A percentile compares a stretch with the other conserved stretches of the same genome.
phyloP scores from a whole-genome alignment of 1,140 invertebrate genomes.

The Plectrocnemia conspersa region DNA sequence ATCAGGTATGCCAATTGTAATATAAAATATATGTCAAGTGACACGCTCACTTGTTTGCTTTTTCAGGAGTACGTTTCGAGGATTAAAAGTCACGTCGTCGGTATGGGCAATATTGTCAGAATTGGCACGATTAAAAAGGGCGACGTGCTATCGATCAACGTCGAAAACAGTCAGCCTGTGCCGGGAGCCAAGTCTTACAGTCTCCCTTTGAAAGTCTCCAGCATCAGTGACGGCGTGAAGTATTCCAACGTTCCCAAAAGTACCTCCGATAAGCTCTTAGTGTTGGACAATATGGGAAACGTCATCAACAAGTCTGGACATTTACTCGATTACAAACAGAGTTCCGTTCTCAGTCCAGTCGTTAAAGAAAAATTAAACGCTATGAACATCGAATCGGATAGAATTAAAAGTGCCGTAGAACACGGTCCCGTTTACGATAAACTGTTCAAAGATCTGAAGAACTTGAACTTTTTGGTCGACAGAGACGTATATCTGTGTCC shows the following conservation, averaged over 20 bases:
- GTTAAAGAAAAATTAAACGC: constrained; percentile 52
- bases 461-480: constrained; percentile 50
- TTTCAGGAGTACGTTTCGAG: constrained; percentile 61
- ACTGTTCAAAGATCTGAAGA: constrained; percentile 51
- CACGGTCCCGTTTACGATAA: constrained; percentile 56
- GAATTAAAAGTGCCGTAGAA: constrained; percentile 55
- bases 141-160: constrained; percentile 44
- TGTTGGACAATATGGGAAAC: constrained; percentile 48
- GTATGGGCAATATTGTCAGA: constrained; percentile 56
- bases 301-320: constrained; percentile 49
- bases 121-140: constrained; percentile 49
- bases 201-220: constrained; percentile 49
- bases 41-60: constrained; percentile 20
- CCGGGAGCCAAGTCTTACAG: constrained; percentile 46
- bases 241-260: constrained; percentile 51
- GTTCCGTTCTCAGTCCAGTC: constrained; percentile 45
- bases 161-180: constrained; percentile 34
- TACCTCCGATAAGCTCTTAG: constrained; percentile 49
- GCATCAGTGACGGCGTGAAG: constrained; percentile 46
- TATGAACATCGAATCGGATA: constrained; percentile 51
- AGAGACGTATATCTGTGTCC: constrained; percentile 53
- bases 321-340: constrained; percentile 48
- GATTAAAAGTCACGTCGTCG: constrained; percentile 59
- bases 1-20: constrained; percentile 32
- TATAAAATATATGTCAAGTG: not conserved